Conservation (phyloP, 2,797 vertebrate genomes). For the Pipistrellus kuhlii region DNA sequence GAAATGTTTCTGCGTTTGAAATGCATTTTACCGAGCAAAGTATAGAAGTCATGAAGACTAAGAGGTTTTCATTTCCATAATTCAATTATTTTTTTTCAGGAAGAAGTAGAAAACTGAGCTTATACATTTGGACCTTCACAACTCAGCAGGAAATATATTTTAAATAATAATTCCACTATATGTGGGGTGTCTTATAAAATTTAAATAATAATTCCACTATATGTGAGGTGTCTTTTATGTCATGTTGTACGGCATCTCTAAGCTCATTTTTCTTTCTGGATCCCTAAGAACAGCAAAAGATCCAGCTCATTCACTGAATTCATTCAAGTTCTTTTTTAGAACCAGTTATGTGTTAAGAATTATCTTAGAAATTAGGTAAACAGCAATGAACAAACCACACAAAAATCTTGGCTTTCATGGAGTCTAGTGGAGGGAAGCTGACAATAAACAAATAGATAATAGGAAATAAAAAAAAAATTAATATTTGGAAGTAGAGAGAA, state of each 20-base stretch:
- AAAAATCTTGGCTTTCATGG: not conserved
- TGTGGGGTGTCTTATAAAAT: not conserved
- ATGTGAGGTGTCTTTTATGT: not conserved
- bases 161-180: conserved; percentile 40
- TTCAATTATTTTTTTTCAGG: conserved; percentile 66
- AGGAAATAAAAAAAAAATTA: not conserved
- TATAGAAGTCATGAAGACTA: conserved; percentile 73
- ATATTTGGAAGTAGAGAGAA: not conserved
- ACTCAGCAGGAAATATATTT: conserved; percentile 58
- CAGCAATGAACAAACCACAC: not conserved
- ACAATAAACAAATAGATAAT: not conserved
- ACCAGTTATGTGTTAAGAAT: not conserved
- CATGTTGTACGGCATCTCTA: not conserved
- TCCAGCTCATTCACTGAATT: not conserved
- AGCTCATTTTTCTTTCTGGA: not conserved
- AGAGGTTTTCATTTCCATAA: conserved; percentile 77
- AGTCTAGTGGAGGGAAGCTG: not conserved
- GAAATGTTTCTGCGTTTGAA: conserved; percentile 76
- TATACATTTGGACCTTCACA: conserved; percentile 61
- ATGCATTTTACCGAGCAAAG: conserved; percentile 77
- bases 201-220: not conserved
- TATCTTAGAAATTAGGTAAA: conserved; percentile 31
- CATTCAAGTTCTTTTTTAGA: conserved; percentile 4
- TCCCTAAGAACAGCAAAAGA: conserved; percentile 3
- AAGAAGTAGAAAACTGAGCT: conserved; percentile 55